These are phyloP conservation scores for Ptychadena robeensis DNA, from an alignment of 2,797 vertebrate genomes.

Conservation along the genomic window DNA sequence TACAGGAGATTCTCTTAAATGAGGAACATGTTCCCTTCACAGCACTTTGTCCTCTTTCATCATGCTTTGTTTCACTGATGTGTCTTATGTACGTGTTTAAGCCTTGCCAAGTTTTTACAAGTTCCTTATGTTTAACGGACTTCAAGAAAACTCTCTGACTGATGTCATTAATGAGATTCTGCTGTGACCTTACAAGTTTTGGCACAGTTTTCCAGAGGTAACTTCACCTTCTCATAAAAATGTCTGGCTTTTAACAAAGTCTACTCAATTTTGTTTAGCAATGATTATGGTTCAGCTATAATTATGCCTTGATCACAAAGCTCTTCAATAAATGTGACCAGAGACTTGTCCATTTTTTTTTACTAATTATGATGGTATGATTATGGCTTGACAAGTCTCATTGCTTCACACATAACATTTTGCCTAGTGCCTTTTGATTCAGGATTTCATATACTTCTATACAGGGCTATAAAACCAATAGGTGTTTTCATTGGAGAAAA, in stretches of 20 bases:
- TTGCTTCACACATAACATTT: background rate
- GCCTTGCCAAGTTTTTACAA: constrained; percentile 57
- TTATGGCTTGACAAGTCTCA: background rate
- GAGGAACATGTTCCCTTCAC: constrained; percentile 47
- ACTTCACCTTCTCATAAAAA: constrained; percentile 25
- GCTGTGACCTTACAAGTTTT: constrained; percentile 33
- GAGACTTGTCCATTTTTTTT: background rate
- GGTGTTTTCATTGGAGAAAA: too few relatives aligned
- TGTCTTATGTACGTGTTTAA: constrained; percentile 49
- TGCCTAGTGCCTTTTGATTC: background rate
- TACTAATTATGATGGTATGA: background rate
- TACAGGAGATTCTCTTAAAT: constrained; percentile 28
- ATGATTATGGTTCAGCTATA: background rate
- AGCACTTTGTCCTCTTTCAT: constrained; percentile 53
- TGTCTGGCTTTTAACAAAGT: constrained; percentile 37
- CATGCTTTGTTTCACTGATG: constrained; percentile 50
- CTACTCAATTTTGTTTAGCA: constrained; percentile 12
- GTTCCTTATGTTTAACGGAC: constrained; percentile 56
- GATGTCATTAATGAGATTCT: constrained; percentile 54
- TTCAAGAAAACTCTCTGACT: constrained; percentile 46
- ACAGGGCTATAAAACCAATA: background rate
- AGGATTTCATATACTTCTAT: background rate
- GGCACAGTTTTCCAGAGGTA: constrained; percentile 36
- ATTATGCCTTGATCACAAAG: constrained; percentile 16
- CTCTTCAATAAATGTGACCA: background rate